Conservation (phyloP, 2,113 vertebrate genomes). For the Anser brachyrhynchus region DNA sequence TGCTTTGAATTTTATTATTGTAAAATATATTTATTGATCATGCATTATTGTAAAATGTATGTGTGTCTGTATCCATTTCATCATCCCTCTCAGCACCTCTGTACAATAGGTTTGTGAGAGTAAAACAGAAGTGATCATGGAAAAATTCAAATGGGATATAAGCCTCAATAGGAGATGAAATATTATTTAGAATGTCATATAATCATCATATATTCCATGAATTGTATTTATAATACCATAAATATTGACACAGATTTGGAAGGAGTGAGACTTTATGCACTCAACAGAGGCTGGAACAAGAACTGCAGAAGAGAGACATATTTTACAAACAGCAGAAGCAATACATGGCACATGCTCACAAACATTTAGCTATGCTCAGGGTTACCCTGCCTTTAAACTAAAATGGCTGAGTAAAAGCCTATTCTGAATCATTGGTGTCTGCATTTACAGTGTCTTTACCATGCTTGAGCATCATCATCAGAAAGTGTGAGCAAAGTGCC, state of each 20-base stretch:
- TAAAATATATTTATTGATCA: neutral
- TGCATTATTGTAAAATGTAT: neutral
- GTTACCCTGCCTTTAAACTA: neutral
- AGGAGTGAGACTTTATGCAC: neutral
- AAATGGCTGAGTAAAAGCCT: neutral
- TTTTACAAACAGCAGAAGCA: neutral
- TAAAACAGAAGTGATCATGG: neutral
- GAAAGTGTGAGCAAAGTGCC: neutral
- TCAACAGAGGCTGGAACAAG: neutral
- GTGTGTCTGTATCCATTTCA: neutral
- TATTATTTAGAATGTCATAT: neutral
- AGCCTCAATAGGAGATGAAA: neutral
- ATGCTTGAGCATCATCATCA: neutral
- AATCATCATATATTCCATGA: neutral
- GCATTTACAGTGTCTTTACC: neutral
- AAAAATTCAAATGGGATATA: neutral
- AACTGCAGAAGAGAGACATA: neutral
- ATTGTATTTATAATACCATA: neutral
- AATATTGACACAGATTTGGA: neutral
- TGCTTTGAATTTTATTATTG: neutral
- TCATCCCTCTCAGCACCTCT: neutral
- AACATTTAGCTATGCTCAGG: neutral
- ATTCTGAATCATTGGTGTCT: neutral
- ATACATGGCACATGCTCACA: neutral
- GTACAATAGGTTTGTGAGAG: neutral